Evolutionary conservation across 2,797 vertebrate genomes (phyloP), one percentile per base, ranked within the genome.

Genomic region (Acanthurus leucopareius): DNA sequence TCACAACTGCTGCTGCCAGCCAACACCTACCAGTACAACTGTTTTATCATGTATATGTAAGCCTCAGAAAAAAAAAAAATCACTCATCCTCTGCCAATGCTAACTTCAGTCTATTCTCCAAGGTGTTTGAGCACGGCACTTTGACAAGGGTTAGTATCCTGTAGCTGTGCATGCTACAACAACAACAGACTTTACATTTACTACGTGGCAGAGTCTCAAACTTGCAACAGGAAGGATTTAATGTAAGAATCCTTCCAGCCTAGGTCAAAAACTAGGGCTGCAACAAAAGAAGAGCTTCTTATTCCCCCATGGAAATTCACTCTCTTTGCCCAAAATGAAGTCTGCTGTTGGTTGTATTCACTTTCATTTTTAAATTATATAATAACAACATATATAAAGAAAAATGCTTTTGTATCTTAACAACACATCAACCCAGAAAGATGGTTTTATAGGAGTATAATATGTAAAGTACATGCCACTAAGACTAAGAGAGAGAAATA

Each of bases 121-220:
- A 87, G 88, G 88, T 84, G 77, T 78, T 80, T 69, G 82, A 54
- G 73, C 75, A 71, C 85, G 85, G 77, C 81, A 78, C 84, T 75
- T 69, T 75, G 69, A 82, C 83, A 86, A 82, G 80, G 76, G 82
- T 75, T 86, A 19, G 67, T 85, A 67, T 87, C 84, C 84, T 87
- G 82, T 82, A 83, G 87, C 82, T 77, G 52, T 71, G 65, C 17
- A 52, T 59, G 65, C 69, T 83, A 69, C 82, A 64, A 70, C 77
- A 84, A 71, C 88, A 86, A 32, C 28, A 32, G 56, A 80, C 81
- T 87, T 83, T 83, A 70, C 79, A 82, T 87, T 85, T 70, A 81
- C 79, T 81, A 70, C 32, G 78, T 79, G 86, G 80, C 58, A 65
- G 42, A 84, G 20, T 32, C 80, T 89, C 77, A 53, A 66, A 80